A percentile compares a stretch with the other conserved stretches of the same genome.
Evolutionary conservation across 2,888 invertebrate genomes (phyloP).

Genomic region (Drosophila demipolita): DNA sequence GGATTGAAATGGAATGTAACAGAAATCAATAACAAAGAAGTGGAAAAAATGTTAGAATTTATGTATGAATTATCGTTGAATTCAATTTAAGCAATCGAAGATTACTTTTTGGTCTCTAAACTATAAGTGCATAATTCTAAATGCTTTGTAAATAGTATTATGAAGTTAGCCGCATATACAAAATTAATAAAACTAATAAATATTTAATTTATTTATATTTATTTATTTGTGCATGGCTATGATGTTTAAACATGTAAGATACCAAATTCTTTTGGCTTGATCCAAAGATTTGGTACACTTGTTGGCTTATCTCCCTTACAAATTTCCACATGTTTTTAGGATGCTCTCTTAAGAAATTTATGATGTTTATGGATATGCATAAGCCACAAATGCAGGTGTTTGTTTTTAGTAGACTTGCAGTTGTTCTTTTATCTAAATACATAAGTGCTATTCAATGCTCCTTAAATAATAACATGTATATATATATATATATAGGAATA

Average conservation of each 20-base stretch:
- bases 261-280: neutral
- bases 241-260: neutral
- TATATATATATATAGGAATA: neutral
- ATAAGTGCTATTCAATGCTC: neutral
- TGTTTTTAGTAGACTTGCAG: slow-evolving; percentile 15
- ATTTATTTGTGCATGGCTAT: no score
- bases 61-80: neutral
- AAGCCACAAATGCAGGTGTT: slow-evolving; percentile 10
- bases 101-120: neutral
- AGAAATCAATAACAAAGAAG: neutral
- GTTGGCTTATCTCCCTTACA: neutral
- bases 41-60: neutral
- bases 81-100: neutral
- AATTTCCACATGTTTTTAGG: neutral
- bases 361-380: neutral
- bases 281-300: neutral
- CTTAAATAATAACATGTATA: neutral
- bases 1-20: neutral
- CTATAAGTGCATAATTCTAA: neutral
- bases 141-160: neutral
- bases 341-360: neutral
- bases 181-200: neutral
- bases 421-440: slow-evolving; percentile 32
- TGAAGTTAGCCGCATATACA: neutral
- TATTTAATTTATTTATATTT: neutral